Conservation (phyloP, 2,797 vertebrate genomes). For the Fringilla coelebs region DNA sequence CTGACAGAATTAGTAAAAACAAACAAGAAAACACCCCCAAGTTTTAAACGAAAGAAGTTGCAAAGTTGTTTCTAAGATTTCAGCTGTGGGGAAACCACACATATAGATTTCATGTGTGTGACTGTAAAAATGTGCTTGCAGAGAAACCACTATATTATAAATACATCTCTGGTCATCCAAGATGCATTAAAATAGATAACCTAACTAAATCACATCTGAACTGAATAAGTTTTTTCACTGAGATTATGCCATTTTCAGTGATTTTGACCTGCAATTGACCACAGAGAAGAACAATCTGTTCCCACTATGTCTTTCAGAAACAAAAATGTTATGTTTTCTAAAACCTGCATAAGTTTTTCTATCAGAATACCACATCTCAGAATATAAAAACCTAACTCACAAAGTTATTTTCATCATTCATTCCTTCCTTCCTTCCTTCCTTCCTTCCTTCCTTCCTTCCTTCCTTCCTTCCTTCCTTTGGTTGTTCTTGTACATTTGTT, state of each 20-base stretch:
- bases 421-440: background rate
- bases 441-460: too few relatives aligned
- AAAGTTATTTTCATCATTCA: background rate
- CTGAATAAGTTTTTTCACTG: background rate
- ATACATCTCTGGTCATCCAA: background rate
- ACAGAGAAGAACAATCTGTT: background rate
- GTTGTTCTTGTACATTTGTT: background rate
- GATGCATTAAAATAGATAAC: background rate
- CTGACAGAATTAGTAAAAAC: background rate
- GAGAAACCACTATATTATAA: background rate
- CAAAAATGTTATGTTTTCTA: background rate
- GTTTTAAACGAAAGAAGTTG: background rate
- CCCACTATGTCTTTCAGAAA: background rate
- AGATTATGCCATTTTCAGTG: background rate
- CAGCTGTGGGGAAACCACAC: background rate
- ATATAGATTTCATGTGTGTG: background rate
- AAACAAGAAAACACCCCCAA: background rate
- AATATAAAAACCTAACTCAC: background rate
- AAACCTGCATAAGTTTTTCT: background rate
- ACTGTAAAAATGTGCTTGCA: background rate
- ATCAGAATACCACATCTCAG: background rate
- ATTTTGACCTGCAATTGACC: background rate
- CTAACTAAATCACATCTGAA: background rate
- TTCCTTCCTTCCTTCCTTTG: background rate
- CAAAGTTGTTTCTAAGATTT: background rate